Conservation (phyloP, 1,140 invertebrate genomes). For the Anthonomus grandis region DNA sequence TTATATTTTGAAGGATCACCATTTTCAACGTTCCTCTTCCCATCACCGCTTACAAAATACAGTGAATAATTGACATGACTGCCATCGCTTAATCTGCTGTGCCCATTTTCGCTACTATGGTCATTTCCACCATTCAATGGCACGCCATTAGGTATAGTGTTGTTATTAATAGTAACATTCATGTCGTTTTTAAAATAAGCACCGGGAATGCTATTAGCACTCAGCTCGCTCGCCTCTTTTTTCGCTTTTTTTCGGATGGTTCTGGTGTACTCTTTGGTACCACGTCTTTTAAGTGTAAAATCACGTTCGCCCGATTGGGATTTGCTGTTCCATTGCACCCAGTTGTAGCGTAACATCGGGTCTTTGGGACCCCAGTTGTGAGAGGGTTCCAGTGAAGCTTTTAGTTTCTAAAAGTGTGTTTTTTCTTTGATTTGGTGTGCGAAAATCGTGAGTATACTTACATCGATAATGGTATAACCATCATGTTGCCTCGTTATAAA, state of each 20-base stretch:
- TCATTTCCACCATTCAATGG: slow-evolving; percentile 6
- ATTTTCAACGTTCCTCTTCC: neutral
- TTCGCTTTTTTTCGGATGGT: slow-evolving; percentile 51
- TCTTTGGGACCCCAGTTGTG: slow-evolving; percentile 62
- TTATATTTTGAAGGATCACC: neutral
- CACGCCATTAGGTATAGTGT: slow-evolving; percentile 5
- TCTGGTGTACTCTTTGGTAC: slow-evolving; percentile 59
- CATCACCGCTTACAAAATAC: slow-evolving; percentile 11
- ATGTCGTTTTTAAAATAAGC: slow-evolving; percentile 17
- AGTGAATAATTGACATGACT: slow-evolving; percentile 27
- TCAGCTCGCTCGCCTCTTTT: slow-evolving; percentile 21
- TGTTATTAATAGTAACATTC: slow-evolving; percentile 29
- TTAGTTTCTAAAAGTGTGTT: slow-evolving; percentile 52
- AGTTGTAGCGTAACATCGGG: slow-evolving; percentile 59
- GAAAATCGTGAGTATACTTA: slow-evolving; percentile 37
- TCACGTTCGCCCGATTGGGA: slow-evolving; percentile 52
- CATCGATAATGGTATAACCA: slow-evolving; percentile 42
- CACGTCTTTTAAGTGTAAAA: slow-evolving; percentile 57
- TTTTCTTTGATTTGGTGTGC: neutral
- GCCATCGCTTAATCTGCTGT: slow-evolving; percentile 14
- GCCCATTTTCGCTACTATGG: slow-evolving; percentile 25
- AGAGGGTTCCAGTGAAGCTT: slow-evolving; percentile 56
- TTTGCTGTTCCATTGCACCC: slow-evolving; percentile 53
- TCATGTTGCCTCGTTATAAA: slow-evolving; percentile 41
- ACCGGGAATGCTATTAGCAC: slow-evolving; percentile 10